Evolutionary conservation across 2,797 vertebrate genomes (phyloP), one percentile per base, ranked within the genome.

Genomic region (Lepilemur septentrionalis): DNA sequence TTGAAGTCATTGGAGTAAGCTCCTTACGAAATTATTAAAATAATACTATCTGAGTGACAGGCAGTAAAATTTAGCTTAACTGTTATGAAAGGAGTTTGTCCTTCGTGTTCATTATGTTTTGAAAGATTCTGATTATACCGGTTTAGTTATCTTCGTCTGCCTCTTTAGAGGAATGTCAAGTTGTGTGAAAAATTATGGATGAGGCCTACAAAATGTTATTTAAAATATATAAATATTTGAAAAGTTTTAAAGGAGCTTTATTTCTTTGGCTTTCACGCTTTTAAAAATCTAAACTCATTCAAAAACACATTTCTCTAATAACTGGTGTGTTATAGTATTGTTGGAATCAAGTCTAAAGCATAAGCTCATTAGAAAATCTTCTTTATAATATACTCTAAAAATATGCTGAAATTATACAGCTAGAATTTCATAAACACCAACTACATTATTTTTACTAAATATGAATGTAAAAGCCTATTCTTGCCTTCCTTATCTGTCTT

Each of bases 391-490:
- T 41, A 59, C 6, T 48, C 17, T 87, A 55, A 89, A 61, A 83
- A 75, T 46, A 32, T 23, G 22, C 25, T 5, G 25, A 86, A 89
- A 55, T 80, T 30, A 9, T 7, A 25, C 91, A 95, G 93, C 96
- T 97, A 96, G 96, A 94, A 94, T 97, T 97, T 98, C 96, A 94
- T 76, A 5, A 97, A 98, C 96, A 89, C 22, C 23, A 70, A 91
- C 75, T 97, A 82, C 97, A 98, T 97, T 97, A 96, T 97, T 97
- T 98, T 98, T 96, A 97, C 96, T 96, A 96, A 98, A 98, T 95
- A 97, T 98, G 96, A 98, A 98, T 94, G 72, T 69, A 91, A 98
- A 97, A 96, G 91, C 96, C 98, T 97, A 94, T 93, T 97, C 78
- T 93, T 92, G 93, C 94, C 78, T 95, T 84, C 87, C 20, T 86